Base-by-base conservation (phyloP, 2,888 invertebrate species). In the Exephanes ischioxanthus region DNA sequence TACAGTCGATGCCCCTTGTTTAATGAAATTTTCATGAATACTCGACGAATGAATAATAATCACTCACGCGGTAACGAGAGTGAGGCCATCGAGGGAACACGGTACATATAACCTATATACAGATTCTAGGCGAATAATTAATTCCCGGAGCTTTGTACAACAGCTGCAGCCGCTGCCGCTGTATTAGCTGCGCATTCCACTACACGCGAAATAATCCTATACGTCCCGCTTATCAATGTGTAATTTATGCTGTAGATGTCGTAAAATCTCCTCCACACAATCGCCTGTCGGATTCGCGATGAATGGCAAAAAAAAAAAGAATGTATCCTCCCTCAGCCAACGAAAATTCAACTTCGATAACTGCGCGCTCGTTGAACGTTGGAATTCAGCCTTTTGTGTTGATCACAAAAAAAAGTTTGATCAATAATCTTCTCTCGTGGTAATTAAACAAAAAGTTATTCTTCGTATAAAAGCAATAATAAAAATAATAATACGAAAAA, bases 91-190 rank as follows among this genome's bases (percentile, higher is more conserved):
- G 58, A 14, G 14, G 78, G 61, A 55, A 80, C 55, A 71, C 51
- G 58, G 61, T 66, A 70, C 75, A 55, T 58, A 75, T 37, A 61
- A 48, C 61, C 41, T 48, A 55, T 33, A 73, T 45, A 73, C 61
- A 77, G 66, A 77, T 77, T 61, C 80, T 73, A 72, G 51, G 51
- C 72, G 77, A 84, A 77, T 84, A 84, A 84, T 84, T 84, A 67
- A 84, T 84, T 84, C 55, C 19, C 30, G 19, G 55, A 84, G 80
- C 71, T 77, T 77, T 77, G 80, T 80, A 61, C 77, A 77, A 78
- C 77, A 16, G 22, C 61, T 68, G 77, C 84, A 80, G 84, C 80
- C 78, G 80, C 67, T 84, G 53, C 53, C 19, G 58, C 58, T 58
- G 68, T 72, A 67, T 80, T 76, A 77, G 67, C 66, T 53, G 45